Evolutionary conservation across 2,888 invertebrate species (phyloP).

Genomic region (Deilephila porcellus): DNA sequence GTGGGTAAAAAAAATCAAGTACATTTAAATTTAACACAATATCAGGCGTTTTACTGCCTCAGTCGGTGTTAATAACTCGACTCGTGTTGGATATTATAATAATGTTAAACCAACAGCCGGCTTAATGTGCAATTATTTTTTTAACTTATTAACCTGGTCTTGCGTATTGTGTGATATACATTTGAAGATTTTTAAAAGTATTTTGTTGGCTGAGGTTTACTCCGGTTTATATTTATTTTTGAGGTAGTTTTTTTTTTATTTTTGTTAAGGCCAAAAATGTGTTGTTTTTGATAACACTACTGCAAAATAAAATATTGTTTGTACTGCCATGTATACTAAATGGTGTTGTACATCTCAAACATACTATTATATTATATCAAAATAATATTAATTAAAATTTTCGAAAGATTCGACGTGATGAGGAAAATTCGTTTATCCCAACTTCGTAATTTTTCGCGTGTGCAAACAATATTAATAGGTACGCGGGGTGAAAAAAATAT

Average conservation of each 20-base stretch:
- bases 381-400: too few species aligned
- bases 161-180: not conserved
- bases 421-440: constrained; percentile 25
- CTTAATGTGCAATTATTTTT: constrained; percentile 53
- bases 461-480: constrained; percentile 54
- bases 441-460: constrained; percentile 43
- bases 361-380: too few species aligned
- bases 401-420: constrained; percentile 28
- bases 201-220: not conserved
- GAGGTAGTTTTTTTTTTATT: too few species aligned
- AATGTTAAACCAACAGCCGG: constrained; percentile 57
- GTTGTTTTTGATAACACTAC: not conserved
- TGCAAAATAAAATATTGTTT: too few species aligned
- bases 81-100: constrained; percentile 55
- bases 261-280: too few species aligned
- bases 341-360: too few species aligned
- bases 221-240: too few species aligned
- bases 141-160: constrained; percentile 32
- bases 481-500: constrained; percentile 50
- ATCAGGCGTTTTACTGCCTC: constrained; percentile 4
- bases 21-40: constrained; percentile 20
- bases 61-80: constrained; percentile 48
- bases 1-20: not conserved
- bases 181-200: not conserved
- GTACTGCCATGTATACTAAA: too few species aligned